Base-by-base conservation (phyloP, 2,888 invertebrate genomes). In the Spodoptera exigua region DNA sequence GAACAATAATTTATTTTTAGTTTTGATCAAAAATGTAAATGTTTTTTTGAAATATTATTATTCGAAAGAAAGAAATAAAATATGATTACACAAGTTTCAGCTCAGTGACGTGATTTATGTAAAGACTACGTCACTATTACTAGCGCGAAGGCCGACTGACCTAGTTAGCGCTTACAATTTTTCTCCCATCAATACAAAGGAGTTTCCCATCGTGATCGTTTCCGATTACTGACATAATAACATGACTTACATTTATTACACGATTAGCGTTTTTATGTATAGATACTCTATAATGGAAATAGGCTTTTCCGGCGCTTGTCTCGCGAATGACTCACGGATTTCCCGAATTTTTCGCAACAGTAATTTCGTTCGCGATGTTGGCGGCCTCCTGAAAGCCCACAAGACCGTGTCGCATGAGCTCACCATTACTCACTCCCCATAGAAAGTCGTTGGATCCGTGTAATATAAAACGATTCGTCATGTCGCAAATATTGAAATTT, bases 271-370 rank as follows among this genome's bases (percentile, higher is more conserved):
- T 86, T 89, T 88, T 85, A 76, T 79, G 78, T 73, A 76, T 78
- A 85, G 82, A 83, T 82, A 64, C 78, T 80, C 78, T 85, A 74
- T 83, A 85, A 89, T 87, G 85, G 84, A 81, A 78, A 34, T 82
- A 85, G 90, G 88, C 89, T 90, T 93, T 92, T 91, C 91, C 90
- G 86, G 83, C 72, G 81, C 66, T 84, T 79, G 87, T 84, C 79
- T 87, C 82, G 84, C 73, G 73, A 76, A 66, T 93, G 93, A 93
- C 79, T 93, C 93, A 93, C 75, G 90, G 89, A 86, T 89, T 94
- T 94, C 81, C 93, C 92, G 85, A 91, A 92, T 91, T 93, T 93
- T 79, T 70, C 72, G 72, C 74, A 60, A 62, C 59, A 39, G 32
- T 70, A 61, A 51, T 21, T 60, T 57, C 48, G 61, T 54, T n/a